A percentile compares a stretch with the other conserved stretches of the same genome.
Conservation (phyloP, 2,113 vertebrate genomes). For the Catharus bicknelli region DNA sequence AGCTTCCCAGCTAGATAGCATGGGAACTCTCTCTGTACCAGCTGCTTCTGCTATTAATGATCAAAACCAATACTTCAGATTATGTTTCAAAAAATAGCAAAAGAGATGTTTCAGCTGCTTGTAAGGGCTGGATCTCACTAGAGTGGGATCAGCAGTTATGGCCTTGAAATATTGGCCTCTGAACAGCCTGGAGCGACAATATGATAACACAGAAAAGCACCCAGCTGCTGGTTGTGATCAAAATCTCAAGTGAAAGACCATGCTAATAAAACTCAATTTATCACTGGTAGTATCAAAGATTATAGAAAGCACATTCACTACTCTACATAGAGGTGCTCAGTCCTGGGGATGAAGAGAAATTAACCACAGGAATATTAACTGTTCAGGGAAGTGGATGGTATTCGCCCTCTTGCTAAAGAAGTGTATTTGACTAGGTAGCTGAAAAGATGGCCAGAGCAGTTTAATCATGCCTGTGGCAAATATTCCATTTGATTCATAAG, state of each 20-base stretch:
- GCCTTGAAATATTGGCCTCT: constrained; percentile 34
- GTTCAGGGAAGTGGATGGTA: not conserved
- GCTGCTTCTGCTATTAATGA: not conserved
- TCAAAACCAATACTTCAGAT: constrained; percentile 25
- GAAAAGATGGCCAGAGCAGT: not conserved
- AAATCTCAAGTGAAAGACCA: constrained; percentile 20
- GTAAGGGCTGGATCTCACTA: not conserved
- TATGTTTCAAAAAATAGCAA: constrained; percentile 18
- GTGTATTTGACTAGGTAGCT: not conserved
- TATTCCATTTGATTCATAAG: not conserved
- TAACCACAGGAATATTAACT: not conserved
- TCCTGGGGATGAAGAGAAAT: not conserved
- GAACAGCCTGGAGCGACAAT: not conserved
- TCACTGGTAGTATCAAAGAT: not conserved
- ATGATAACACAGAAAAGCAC: not conserved
- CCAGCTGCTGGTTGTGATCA: constrained; percentile 24
- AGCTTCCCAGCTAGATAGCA: not conserved
- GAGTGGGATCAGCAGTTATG: not conserved
- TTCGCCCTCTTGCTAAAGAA: not conserved
- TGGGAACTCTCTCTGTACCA: not conserved
- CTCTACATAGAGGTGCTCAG: not conserved
- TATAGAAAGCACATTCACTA: not conserved
- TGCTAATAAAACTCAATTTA: not conserved
- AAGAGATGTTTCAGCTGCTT: constrained; percentile 27
- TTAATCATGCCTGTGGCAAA: not conserved